phyloP scores from a whole-genome alignment of 2,888 invertebrate genomes.

The Mimas tiliae region DNA sequence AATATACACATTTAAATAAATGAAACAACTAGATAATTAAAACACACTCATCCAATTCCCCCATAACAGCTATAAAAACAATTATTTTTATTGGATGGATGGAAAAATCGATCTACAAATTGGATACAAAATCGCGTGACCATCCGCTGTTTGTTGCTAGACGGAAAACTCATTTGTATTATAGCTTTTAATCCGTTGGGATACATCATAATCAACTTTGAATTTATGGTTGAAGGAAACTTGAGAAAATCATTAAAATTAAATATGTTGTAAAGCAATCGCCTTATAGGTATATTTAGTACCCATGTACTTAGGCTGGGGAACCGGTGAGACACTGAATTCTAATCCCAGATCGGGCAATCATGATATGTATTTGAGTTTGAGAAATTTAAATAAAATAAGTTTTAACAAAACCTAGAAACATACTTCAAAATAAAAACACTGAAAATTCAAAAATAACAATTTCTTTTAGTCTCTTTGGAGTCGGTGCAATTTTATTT shows the following conservation, averaged over 20 bases:
- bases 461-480: too few species aligned
- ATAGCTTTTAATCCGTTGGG: not conserved
- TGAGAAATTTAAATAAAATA: too few species aligned
- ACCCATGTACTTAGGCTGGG: too few species aligned
- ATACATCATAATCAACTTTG: not conserved
- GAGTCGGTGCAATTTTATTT: too few species aligned
- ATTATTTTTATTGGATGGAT: slow-evolving; percentile 10
- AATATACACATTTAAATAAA: not conserved
- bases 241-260: not conserved
- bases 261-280: not conserved
- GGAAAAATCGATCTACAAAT: not conserved
- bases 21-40: not conserved
- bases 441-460: too few species aligned
- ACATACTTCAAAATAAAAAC: too few species aligned
- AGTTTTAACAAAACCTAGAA: too few species aligned
- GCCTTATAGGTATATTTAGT: too few species aligned
- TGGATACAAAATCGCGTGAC: slow-evolving; percentile 17
- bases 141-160: not conserved
- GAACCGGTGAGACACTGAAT: too few species aligned
- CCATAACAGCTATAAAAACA: slow-evolving; percentile 1
- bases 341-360: too few species aligned
- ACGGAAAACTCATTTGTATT: slow-evolving; percentile 1
- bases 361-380: too few species aligned
- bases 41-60: not conserved
- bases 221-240: not conserved